phyloP scores from a whole-genome alignment of 2,797 vertebrate species.

The Cynopterus sphinx region DNA sequence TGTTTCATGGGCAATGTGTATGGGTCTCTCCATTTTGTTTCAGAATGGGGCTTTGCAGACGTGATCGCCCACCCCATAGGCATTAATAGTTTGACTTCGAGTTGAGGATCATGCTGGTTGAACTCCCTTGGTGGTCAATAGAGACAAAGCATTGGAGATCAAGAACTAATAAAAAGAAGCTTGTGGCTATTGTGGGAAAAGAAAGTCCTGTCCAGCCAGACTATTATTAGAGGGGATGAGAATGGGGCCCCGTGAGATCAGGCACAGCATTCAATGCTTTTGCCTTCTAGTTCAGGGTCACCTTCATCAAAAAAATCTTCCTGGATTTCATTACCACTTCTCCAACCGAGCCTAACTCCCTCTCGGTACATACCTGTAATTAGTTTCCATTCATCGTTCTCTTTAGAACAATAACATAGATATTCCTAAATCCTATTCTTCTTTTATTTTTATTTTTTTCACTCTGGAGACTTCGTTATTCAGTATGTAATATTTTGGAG shows the following conservation, averaged over 20 bases:
- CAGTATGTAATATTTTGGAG: slow-evolving; percentile 31
- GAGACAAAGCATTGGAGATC: neutral
- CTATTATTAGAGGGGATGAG: neutral
- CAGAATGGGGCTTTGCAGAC: neutral
- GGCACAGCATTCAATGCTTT: neutral
- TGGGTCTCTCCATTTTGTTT: neutral
- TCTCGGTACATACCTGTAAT: neutral
- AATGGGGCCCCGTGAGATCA: neutral
- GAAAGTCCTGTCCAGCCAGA: neutral
- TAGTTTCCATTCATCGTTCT: slow-evolving; percentile 24
- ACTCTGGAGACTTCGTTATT: slow-evolving; percentile 29
- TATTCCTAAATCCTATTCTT: slow-evolving; percentile 40
- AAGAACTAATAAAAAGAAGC: neutral
- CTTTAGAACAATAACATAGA: neutral
- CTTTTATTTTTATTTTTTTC: neutral
- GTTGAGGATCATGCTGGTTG: neutral
- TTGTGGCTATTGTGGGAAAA: neutral
- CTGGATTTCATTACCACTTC: neutral
- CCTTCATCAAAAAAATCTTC: slow-evolving; percentile 17
- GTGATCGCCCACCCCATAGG: neutral
- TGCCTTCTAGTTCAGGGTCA: neutral
- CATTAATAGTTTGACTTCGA: neutral
- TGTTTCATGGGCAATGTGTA: neutral
- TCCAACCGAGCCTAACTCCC: neutral
- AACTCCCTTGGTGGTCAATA: neutral